Evolutionary conservation across 2,888 invertebrate genomes (phyloP).

Genomic region (Epinotia brunnichana): DNA sequence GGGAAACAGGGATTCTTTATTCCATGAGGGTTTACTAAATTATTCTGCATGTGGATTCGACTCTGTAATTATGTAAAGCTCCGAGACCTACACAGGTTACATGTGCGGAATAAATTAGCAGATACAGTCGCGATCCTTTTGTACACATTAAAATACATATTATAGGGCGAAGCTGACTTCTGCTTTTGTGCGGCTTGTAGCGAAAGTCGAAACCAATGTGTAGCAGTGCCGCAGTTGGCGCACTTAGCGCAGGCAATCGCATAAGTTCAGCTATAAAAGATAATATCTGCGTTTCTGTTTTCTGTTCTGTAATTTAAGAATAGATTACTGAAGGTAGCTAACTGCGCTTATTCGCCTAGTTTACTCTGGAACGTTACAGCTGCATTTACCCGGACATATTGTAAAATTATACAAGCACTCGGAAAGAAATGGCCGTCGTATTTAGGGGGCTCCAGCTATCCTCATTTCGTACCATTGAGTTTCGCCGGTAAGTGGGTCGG

Average conservation of each 20-base stretch:
- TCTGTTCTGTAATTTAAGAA: slow-evolving; percentile 29
- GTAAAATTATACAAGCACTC: slow-evolving; percentile 37
- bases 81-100: slow-evolving; percentile 21
- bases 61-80: slow-evolving; percentile 30
- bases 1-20: slow-evolving; percentile 11
- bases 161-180: slow-evolving; percentile 18
- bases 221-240: not conserved
- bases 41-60: slow-evolving; percentile 16
- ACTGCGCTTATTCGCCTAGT: slow-evolving; percentile 21
- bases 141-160: slow-evolving; percentile 10
- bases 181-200: slow-evolving; percentile 22
- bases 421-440: slow-evolving; percentile 32
- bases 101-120: slow-evolving; percentile 30
- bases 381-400: slow-evolving; percentile 16
- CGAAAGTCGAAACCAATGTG: slow-evolving; percentile 10
- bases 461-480: slow-evolving; percentile 39
- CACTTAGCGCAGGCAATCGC: slow-evolving; percentile 14
- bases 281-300: slow-evolving; percentile 27
- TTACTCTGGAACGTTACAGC: not conserved
- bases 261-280: slow-evolving; percentile 36
- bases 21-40: slow-evolving; percentile 9
- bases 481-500: slow-evolving; percentile 38
- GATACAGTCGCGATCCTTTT: slow-evolving; percentile 13
- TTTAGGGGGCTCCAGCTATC: slow-evolving; percentile 30
- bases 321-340: slow-evolving; percentile 31